Evolutionary conservation across 2,888 invertebrate species (phyloP).

Genomic region (Lithodes maja): DNA sequence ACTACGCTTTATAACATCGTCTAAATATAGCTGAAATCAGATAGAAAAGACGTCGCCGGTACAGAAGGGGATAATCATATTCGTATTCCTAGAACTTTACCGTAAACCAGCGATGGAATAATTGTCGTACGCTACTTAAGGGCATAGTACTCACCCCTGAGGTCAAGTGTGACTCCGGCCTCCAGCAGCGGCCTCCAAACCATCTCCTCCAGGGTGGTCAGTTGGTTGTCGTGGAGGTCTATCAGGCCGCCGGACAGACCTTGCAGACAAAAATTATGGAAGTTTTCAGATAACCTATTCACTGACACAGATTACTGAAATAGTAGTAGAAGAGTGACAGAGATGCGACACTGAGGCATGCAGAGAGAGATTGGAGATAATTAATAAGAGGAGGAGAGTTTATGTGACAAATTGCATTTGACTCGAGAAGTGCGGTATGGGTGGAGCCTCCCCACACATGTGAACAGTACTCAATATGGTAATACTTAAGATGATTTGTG

Average conservation of each 20-base stretch:
- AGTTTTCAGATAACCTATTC: too few relatives aligned
- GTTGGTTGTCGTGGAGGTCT: conserved; percentile 7
- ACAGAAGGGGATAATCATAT: not conserved
- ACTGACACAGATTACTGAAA: too few relatives aligned
- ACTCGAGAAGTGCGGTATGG: too few relatives aligned
- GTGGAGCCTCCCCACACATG: too few relatives aligned
- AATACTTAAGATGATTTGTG: too few relatives aligned
- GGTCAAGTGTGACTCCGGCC: not conserved
- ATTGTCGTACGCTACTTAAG: not conserved
- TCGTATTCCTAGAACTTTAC: not conserved
- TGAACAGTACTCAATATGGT: too few relatives aligned
- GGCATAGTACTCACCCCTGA: not conserved
- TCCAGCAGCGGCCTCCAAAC: conserved; percentile 23
- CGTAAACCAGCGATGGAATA: not conserved
- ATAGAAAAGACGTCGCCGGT: too few relatives aligned
- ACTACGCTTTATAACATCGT: too few relatives aligned
- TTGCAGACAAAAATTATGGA: not conserved
- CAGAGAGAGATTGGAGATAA: not conserved
- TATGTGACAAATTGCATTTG: too few relatives aligned
- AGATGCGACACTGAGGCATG: not conserved
- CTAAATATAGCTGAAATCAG: too few relatives aligned
- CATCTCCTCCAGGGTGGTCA: not conserved
- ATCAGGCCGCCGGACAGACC: not conserved
- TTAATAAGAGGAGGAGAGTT: not conserved
- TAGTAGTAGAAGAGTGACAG: not conserved